Conservation (phyloP, 2,888 invertebrate species). For the Glaucopsyche alexis region DNA sequence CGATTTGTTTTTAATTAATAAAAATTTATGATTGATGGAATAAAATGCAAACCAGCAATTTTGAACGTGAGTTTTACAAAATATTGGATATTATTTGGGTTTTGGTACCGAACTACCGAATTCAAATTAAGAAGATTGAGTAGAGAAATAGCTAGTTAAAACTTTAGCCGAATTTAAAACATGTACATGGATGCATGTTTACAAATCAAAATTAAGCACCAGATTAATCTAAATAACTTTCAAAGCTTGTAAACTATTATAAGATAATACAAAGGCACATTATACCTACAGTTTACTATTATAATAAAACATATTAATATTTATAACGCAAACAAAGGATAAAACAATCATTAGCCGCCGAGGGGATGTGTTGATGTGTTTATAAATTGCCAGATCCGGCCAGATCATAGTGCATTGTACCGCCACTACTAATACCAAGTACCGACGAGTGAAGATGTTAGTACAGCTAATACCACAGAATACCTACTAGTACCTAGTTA, state of each 20-base stretch:
- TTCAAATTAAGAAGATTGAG: too few species aligned
- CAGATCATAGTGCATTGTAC: conserved; percentile 10
- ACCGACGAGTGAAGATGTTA: too few species aligned
- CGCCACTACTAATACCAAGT: not conserved
- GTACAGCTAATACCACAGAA: too few species aligned
- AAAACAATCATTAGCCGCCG: not conserved
- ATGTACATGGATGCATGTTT: not conserved
- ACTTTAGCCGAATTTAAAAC: fast-evolving
- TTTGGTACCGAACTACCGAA: too few species aligned
- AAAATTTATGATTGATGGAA: too few species aligned
- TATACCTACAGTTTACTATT: not conserved
- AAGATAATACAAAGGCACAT: too few species aligned
- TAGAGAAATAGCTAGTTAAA: too few species aligned
- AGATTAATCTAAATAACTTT: not conserved
- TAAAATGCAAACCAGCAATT: too few species aligned
- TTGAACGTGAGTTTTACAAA: too few species aligned
- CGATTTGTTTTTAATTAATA: not conserved
- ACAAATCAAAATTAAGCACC: not conserved
- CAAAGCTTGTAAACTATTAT: not conserved
- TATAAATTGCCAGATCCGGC: conserved; percentile 16
- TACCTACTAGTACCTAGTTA: too few species aligned
- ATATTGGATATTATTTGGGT: too few species aligned
- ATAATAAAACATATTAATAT: not conserved
- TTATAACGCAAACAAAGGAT: conserved; percentile 17
- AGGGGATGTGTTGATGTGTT: conserved; percentile 3